Evolutionary conservation across 2,113 vertebrate species (phyloP).

Genomic region (Cryptomyrus ogoouensis): DNA sequence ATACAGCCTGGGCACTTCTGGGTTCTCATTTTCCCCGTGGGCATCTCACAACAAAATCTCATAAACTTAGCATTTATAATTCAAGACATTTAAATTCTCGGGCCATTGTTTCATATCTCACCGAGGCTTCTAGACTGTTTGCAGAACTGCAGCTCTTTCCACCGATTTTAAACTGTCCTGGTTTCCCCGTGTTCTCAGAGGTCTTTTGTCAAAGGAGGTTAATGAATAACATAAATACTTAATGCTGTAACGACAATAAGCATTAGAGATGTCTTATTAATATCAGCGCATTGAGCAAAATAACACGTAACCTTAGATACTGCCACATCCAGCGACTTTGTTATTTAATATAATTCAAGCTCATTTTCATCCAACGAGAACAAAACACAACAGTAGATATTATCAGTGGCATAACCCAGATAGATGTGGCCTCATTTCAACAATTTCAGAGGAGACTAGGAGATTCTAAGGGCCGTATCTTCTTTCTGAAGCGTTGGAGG

Average conservation of each 20-base stretch:
- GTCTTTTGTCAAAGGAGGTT: background rate
- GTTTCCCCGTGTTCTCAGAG: background rate
- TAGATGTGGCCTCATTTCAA: background rate
- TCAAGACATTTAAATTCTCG: constrained; percentile 13
- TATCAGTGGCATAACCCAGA: background rate
- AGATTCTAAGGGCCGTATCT: background rate
- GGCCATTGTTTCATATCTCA: background rate
- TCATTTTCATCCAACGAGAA: background rate
- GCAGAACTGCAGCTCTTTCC: background rate
- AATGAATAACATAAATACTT: background rate
- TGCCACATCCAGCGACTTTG: background rate
- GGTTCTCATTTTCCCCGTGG: background rate
- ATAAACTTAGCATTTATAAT: constrained; percentile 19
- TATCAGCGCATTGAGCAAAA: background rate
- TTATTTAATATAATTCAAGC: background rate
- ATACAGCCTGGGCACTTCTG: background rate
- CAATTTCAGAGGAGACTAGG: background rate
- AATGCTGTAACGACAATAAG: background rate
- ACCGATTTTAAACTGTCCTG: background rate
- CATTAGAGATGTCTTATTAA: background rate
- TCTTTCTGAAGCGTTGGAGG: background rate
- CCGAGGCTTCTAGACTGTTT: background rate
- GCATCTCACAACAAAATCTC: constrained; percentile 8
- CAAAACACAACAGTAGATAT: background rate
- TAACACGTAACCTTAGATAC: background rate